Evolutionary conservation across 2,797 vertebrate species (phyloP), one percentile per base, ranked within the genome.

Genomic region (Apodemus agrarius): DNA sequence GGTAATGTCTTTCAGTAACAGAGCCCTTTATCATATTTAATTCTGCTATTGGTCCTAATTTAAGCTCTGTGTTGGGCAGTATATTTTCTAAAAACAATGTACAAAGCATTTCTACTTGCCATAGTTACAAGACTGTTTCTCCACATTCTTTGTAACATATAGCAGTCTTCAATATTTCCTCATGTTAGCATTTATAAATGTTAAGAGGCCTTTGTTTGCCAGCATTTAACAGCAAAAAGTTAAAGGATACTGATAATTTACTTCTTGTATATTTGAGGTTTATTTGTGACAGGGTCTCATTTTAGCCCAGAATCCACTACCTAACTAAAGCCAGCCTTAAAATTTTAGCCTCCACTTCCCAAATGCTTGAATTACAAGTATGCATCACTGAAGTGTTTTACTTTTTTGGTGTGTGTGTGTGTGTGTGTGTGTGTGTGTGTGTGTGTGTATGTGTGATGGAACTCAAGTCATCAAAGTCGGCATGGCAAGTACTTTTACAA

Each of bases 191-290:
- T 59, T 94, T 97, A 87, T 96, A 95, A 95, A 90, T 93, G 46
- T 37, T 92, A 93, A 92, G 31, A 87, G 12, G 17, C 17, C 26
- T 94, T 95, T 92, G 67, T 67, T 74, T 52, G 61, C 78, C 37
- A 92, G 8, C 80, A 88, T 96, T 94, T 96, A 96, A 90, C 37
- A 83, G n/a, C 81, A 61, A 93, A 92, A 95, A 83, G 19, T 72
- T 16, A 97, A 92, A 87, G 40, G 19, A 78, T 84, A 82, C 31
- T 93, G 83, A 74, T 93, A 78, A 95, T 43, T 85, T 81, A 84
- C 61, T 92, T 89, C 34, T 93, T 93, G 76, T 34, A 40, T 91
- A 72, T 84, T 93, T 76, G 57, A 87, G 92, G 65, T n/a, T 43
- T 74, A 26, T 88, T 74, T 87, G 34, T 87, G 22, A 37, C 26